A percentile compares a stretch with the other conserved stretches of the same genome.
These are phyloP conservation scores for Ennomos quercinarius DNA, from an alignment of 2,888 invertebrate genomes.

Conservation along the genomic window DNA sequence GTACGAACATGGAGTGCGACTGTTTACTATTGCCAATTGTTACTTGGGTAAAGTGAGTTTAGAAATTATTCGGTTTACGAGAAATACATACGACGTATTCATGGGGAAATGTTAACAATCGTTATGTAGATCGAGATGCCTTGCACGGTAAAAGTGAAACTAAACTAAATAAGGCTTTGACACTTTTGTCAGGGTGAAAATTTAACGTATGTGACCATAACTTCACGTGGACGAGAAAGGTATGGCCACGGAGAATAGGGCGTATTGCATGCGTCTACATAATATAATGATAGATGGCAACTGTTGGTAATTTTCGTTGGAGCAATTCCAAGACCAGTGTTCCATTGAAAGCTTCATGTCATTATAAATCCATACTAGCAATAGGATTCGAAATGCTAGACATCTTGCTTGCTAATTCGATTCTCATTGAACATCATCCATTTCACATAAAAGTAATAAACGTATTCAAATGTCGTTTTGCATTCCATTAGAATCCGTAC, in stretches of 20 bases:
- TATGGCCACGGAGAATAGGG: slow-evolving; percentile 33
- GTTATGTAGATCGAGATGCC: slow-evolving; percentile 28
- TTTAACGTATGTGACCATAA: slow-evolving; percentile 28
- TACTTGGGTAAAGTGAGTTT: slow-evolving; percentile 37
- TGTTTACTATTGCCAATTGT: slow-evolving; percentile 43
- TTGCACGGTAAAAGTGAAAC: slow-evolving; percentile 35
- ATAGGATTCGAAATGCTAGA: slow-evolving; percentile 7
- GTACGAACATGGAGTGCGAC: slow-evolving; percentile 35
- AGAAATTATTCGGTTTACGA: slow-evolving; percentile 32
- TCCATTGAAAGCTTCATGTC: slow-evolving; percentile 19
- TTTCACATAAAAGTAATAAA: slow-evolving; percentile 45
- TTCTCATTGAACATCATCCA: slow-evolving; percentile 17
- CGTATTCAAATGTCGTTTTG: slow-evolving; percentile 46
- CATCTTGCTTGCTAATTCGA: slow-evolving; percentile 15
- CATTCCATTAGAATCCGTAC: slow-evolving; percentile 41
- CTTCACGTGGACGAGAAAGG: slow-evolving; percentile 33
- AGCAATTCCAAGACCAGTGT: slow-evolving; percentile 42
- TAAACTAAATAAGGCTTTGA: slow-evolving; percentile 28
- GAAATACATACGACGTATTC: slow-evolving; percentile 35
- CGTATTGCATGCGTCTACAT: slow-evolving; percentile 37
- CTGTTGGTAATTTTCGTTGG: slow-evolving; percentile 44
- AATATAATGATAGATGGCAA: slow-evolving; percentile 44
- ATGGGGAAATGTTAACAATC: slow-evolving; percentile 33
- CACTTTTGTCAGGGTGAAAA: slow-evolving; percentile 30
- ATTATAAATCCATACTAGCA: slow-evolving; percentile 13